These are phyloP conservation scores for Onchidella celtica DNA, from an alignment of 2,888 invertebrate genomes.

Conservation along the genomic window DNA sequence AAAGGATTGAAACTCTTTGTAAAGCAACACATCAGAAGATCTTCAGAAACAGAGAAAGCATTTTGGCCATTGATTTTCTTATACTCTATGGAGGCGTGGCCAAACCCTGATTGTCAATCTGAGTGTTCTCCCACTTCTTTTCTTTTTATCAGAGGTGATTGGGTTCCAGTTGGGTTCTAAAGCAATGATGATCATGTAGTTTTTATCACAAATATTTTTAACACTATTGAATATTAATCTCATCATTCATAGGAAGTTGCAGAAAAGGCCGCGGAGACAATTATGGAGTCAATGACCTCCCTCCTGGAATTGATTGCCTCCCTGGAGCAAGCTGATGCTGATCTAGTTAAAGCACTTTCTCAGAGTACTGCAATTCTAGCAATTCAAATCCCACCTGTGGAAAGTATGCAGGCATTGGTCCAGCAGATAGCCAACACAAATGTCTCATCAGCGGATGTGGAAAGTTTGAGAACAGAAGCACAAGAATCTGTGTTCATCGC, in stretches of 20 bases:
- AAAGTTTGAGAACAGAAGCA: background rate
- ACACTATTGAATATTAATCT: too few relatives aligned
- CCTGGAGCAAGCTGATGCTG: constrained; percentile 25
- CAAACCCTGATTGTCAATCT: too few relatives aligned
- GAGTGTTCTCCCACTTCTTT: too few relatives aligned
- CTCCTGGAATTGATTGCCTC: constrained; percentile 20
- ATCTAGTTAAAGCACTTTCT: constrained; percentile 2
- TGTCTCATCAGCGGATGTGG: constrained; percentile 4
- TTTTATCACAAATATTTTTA: too few relatives aligned
- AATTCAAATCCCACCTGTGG: background rate
- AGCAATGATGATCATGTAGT: background rate
- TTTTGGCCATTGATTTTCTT: too few relatives aligned
- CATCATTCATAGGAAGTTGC: constrained; percentile 25
- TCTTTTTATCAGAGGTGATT: too few relatives aligned
- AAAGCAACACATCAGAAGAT: too few relatives aligned
- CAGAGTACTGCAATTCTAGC: background rate
- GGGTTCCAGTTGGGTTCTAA: too few relatives aligned
- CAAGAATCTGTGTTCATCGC: constrained; percentile 28
- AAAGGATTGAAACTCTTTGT: too few relatives aligned
- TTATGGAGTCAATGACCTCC: constrained; percentile 25
- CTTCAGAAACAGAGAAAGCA: too few relatives aligned
- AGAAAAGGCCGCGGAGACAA: constrained; percentile 26
- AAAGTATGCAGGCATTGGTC: constrained; percentile 15
- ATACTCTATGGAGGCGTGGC: too few relatives aligned
- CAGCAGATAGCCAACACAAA: constrained; percentile 8